Base-by-base conservation (phyloP, 2,888 invertebrate species). In the Drosophila sordidula region DNA sequence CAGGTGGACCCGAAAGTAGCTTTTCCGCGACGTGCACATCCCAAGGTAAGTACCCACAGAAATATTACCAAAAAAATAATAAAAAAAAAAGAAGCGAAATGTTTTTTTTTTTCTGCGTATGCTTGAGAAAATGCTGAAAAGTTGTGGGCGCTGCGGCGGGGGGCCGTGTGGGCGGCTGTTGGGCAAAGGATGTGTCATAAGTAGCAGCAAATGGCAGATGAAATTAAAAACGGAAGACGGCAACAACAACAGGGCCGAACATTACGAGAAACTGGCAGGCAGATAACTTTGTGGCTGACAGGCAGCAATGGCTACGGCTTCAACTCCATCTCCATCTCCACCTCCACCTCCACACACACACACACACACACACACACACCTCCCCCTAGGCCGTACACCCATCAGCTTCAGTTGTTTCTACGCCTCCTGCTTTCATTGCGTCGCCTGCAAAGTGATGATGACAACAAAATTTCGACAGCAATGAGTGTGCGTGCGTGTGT, bases 1-100 rank as follows among this genome's bases (percentile, higher is more conserved):
- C 96, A 99, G 99, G 99, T 99, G 95, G 99, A 99, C 94, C 99
- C 99, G 90, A 99, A 99, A 96, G 98, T 99, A 94, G 99, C 99
- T 93, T 99, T 99, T 94, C 99, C 99, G 90, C 96, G 99, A 94
- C 95, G 98, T 95, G 97, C 98, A 94, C 98, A 98, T 94, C 98
- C 98, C 93, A 98, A 98, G 97, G 98, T 98, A 95, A 96, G 96
- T 92, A 91, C 70, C 77, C 54, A 62, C 66, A 68, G 70, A 75
- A 75, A 64, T 79, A 69, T 73, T 71, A 62, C 62, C 66, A 70
- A 51, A 59, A 56, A 74, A 54, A 18, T 39, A 49, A 54, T 59
- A 55, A 67, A 54, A 62, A 55, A 67, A 65, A 52, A 49, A 29
- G 18, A 18, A n/a, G 9, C 39, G 14, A n/a, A n/a, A n/a, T n/a